Percentiles rank a stretch among this genome's conserved stretches.
Conservation (phyloP, 2,888 invertebrate genomes). For the Tribolium freemani region DNA sequence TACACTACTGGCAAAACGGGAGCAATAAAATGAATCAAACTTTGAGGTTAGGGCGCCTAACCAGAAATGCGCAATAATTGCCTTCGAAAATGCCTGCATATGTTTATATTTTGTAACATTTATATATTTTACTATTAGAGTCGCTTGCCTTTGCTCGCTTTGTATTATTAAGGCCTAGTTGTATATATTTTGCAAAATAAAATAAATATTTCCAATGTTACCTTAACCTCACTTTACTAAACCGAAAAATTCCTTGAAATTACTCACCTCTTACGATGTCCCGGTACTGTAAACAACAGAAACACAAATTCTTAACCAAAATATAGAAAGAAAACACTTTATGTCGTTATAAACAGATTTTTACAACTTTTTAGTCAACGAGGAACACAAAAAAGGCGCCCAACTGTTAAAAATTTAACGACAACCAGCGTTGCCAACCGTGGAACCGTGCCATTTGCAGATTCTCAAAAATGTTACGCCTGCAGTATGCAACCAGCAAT, state of each 20-base stretch:
- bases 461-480: background rate
- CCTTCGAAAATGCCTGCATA: slow-evolving; percentile 48
- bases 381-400: background rate
- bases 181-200: slow-evolving; percentile 48
- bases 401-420: slow-evolving; percentile 16
- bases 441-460: background rate
- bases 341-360: background rate
- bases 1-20: slow-evolving; percentile 42
- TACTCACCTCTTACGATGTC: background rate
- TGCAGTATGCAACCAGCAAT: no score
- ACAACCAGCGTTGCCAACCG: background rate
- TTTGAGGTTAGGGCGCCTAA: slow-evolving; percentile 29
- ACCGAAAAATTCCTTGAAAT: slow-evolving; percentile 46
- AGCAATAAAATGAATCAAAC: slow-evolving; percentile 40
- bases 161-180: slow-evolving; percentile 42
- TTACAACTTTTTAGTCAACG: background rate
- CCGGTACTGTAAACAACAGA: background rate
- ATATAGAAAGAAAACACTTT: background rate
- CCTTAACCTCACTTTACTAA: slow-evolving; percentile 45
- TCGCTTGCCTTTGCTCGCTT: slow-evolving; percentile 48
- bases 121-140: slow-evolving; percentile 43
- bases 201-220: slow-evolving; percentile 43
- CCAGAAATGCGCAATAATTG: slow-evolving; percentile 42
- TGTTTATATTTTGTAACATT: slow-evolving; percentile 38
- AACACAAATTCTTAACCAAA: background rate